Conservation (phyloP, 2,888 invertebrate species). For the Cheilosia impressa region DNA sequence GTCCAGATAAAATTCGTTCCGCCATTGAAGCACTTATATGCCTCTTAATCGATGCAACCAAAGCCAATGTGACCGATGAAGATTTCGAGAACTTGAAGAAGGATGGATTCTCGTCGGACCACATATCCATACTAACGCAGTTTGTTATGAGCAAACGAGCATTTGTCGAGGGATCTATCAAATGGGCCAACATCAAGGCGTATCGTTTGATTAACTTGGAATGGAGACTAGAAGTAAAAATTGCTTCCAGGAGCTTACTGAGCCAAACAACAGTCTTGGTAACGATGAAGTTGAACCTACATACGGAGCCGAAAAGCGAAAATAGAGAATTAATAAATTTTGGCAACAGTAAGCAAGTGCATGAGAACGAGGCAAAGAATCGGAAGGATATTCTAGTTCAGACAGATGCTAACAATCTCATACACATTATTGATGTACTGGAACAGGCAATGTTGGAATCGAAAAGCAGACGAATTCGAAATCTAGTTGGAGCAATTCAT, state of each 20-base stretch:
- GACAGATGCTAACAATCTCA: slow-evolving; percentile 87
- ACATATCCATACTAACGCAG: slow-evolving; percentile 80
- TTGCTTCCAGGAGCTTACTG: slow-evolving; percentile 86
- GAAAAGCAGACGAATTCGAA: slow-evolving; percentile 84
- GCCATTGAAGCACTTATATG: slow-evolving; percentile 90
- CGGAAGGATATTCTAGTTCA: slow-evolving; percentile 84
- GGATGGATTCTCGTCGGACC: slow-evolving; percentile 78
- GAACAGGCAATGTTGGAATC: slow-evolving; percentile 87
- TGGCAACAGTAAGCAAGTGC: slow-evolving; percentile 74
- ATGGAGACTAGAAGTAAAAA: slow-evolving; percentile 88
- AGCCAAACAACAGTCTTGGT: slow-evolving; percentile 86
- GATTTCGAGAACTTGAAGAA: slow-evolving; percentile 78
- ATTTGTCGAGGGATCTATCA: slow-evolving; percentile 82
- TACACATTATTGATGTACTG: slow-evolving; percentile 86
- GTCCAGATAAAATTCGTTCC: slow-evolving; percentile 84
- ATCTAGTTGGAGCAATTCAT: slow-evolving; percentile 81
- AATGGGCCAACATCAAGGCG: slow-evolving; percentile 80
- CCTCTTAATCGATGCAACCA: slow-evolving; percentile 88
- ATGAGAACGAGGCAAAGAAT: slow-evolving; percentile 80
- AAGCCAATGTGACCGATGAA: slow-evolving; percentile 85
- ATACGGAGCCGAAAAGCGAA: slow-evolving; percentile 82
- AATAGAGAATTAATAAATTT: slow-evolving; percentile 80
- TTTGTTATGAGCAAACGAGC: slow-evolving; percentile 81
- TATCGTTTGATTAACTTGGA: slow-evolving; percentile 85
- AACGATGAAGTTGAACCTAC: slow-evolving; percentile 85